Percentiles rank a stretch among this genome's conserved stretches.
phyloP scores from a whole-genome alignment of 2,888 invertebrate genomes.

The Tetranychus piercei region DNA sequence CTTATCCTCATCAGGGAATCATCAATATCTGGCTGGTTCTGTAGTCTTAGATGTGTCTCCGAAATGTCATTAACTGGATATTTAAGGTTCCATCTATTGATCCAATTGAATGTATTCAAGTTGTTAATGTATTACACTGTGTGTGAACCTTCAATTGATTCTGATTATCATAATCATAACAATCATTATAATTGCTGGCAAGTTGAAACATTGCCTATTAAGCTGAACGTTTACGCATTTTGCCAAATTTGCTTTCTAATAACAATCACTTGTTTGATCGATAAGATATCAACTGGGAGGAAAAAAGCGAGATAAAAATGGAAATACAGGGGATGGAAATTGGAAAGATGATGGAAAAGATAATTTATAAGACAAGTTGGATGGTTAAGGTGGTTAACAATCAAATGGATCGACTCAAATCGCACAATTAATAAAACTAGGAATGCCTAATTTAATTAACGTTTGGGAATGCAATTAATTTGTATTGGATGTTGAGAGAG shows the following conservation, averaged over 20 bases:
- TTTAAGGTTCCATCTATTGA: neutral
- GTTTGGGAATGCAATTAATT: constrained; percentile 1
- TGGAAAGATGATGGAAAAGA: neutral
- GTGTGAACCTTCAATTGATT: too few relatives aligned
- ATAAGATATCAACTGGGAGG: too few relatives aligned
- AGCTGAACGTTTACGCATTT: too few relatives aligned
- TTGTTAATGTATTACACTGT: too few relatives aligned
- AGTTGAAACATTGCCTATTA: too few relatives aligned
- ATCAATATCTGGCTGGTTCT: neutral
- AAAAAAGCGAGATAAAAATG: too few relatives aligned
- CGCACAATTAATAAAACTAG: neutral
- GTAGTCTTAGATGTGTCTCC: too few relatives aligned
- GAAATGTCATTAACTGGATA: too few relatives aligned
- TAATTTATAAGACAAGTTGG: neutral
- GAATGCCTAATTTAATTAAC: neutral
- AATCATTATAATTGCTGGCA: too few relatives aligned
- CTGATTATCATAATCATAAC: too few relatives aligned
- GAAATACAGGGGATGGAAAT: neutral
- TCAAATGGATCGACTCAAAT: neutral
- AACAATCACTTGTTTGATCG: too few relatives aligned
- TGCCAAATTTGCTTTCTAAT: too few relatives aligned
- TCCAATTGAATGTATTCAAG: neutral
- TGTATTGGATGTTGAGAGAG: neutral
- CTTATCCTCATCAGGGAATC: neutral
- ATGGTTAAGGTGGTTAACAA: neutral